Base-by-base conservation (phyloP, 1,140 invertebrate genomes). In the Calycopis cecrops region DNA sequence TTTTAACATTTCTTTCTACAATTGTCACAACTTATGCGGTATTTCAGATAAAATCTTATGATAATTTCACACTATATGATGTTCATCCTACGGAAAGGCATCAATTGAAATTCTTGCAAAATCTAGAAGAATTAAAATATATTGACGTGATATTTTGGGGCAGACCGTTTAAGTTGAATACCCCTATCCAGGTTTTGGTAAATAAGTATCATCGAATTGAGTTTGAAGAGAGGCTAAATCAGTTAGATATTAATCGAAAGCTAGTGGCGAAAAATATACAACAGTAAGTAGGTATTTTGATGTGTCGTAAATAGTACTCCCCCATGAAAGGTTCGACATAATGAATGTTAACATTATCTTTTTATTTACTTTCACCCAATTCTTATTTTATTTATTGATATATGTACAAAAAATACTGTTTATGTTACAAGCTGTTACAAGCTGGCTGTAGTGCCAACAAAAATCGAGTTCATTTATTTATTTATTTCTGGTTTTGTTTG, bases 71-170 rank as follows among this genome's bases (percentile, higher is more conserved):
- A 0, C 59, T 85, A 1, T 77, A 61, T 16, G 69, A 67, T 35
- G 50, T 71, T 0, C 33, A 58, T 3, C 72, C 78, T 1, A 55
- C 52, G 0, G 72, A 76, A 18, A 42, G 63, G n/a, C 73, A 72
- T 10, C 75, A 85, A 48, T 59, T 80, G 44, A 71, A 72, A 38
- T 81, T 83, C 44, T 59, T 83, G 11, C 67, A 76, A 55, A 76
- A 72, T 51, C 54, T 80, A 9, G 73, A 74, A 16, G 52, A 49
- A 4, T 57, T 76, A 18, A 77, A 78, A 40, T 83, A 81, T 33
- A 67, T 80, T 0, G 68, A 83, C 38, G 60, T 79, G 1, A 62
- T 74, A 10, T 83, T 80, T 60, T 81, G 76, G 73, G 67, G 68
- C 14, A 76, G 63, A 35, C 79, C 82, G 0, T 67, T 59, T n/a